A percentile compares a stretch with the other conserved stretches of the same genome.
Conservation (phyloP, 2,888 invertebrate species). For the Phrixothrix hirtus region DNA sequence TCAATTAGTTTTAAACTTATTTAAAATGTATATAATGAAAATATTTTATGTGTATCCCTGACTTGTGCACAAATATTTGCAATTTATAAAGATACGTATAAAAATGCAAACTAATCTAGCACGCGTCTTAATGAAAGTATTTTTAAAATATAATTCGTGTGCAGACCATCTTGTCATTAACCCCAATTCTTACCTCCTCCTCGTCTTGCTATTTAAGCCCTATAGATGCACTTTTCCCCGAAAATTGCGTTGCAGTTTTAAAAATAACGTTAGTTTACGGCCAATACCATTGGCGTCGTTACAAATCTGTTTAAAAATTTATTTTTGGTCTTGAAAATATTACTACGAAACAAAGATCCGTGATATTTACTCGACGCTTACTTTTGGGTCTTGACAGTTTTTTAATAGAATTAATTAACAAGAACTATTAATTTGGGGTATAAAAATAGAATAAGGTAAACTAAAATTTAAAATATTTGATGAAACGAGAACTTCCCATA, state of each 20-base stretch:
- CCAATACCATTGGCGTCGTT: constrained; percentile 18
- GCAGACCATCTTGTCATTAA: constrained; percentile 36
- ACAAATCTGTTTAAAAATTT: constrained; percentile 19
- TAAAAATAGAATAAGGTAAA: too few relatives aligned
- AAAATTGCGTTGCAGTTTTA: constrained; percentile 38
- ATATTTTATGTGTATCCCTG: too few relatives aligned
- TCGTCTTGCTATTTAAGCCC: constrained; percentile 17
- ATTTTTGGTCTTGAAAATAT: constrained; percentile 13
- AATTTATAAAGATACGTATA: background rate
- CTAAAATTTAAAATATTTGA: too few relatives aligned
- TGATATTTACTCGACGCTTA: too few relatives aligned
- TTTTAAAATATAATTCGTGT: constrained; percentile 36
- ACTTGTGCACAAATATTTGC: background rate
- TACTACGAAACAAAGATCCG: constrained; percentile 3
- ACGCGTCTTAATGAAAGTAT: constrained; percentile 17
- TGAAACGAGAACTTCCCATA: constrained; percentile 45
- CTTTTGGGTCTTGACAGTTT: too few relatives aligned
- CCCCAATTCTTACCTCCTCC: constrained; percentile 31
- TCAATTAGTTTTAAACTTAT: too few relatives aligned
- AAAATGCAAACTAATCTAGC: background rate
- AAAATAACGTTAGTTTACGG: constrained; percentile 34
- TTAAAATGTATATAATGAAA: too few relatives aligned
- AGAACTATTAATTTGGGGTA: too few relatives aligned
- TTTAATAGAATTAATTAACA: too few relatives aligned
- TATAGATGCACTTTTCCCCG: constrained; percentile 32